Base-by-base conservation (phyloP, 1,140 invertebrate species). In the Coenobita brevimanus region DNA sequence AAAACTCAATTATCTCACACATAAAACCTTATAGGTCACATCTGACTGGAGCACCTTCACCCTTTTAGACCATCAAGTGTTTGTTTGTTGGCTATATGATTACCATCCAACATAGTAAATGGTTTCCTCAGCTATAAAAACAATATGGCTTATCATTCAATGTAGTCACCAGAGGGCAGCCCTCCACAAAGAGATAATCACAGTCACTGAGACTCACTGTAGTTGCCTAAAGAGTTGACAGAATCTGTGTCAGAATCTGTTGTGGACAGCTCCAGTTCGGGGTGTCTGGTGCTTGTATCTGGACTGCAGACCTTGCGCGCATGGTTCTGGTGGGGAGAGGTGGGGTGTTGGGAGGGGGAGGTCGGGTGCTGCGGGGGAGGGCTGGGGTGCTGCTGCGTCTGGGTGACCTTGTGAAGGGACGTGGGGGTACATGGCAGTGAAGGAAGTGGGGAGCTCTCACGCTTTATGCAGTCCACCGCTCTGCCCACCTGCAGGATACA, bases 171-270 rank as follows among this genome's bases (percentile, higher is more conserved):
- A n/a, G n/a, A n/a, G n/a, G n/a, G n/a, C n/a, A n/a, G n/a, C n/a
- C n/a, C n/a, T n/a, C n/a, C n/a, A n/a, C n/a, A n/a, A n/a, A n/a
- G n/a, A n/a, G n/a, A n/a, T n/a, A n/a, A n/a, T 69, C 21, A 60
- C 27, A 36, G 15, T 4, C 50, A 76, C 24, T 33, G 24, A n/a
- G 33, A 75, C 86, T 88, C 67, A 88, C 86, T 82, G 17, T 64
- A 67, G 54, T 82, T 88, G 36, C 50, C 64, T 4, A 82, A 10
- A 17, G 86, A 88, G 24, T 50, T 67, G n/a, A 88, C 86, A 33
- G 86, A 88, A 54, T 88, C 86, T 17, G 79, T 88, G 86, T 88
- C 86, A 15, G 86, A 88, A 33, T 88, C 86, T 8, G 86, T 88
- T n/a, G 86, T 88, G 33, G 86, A 88, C 6, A 88, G 69, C 57